Evolutionary conservation across 2,888 invertebrate species (phyloP).

Genomic region (Sinodicranocentrus sp.): DNA sequence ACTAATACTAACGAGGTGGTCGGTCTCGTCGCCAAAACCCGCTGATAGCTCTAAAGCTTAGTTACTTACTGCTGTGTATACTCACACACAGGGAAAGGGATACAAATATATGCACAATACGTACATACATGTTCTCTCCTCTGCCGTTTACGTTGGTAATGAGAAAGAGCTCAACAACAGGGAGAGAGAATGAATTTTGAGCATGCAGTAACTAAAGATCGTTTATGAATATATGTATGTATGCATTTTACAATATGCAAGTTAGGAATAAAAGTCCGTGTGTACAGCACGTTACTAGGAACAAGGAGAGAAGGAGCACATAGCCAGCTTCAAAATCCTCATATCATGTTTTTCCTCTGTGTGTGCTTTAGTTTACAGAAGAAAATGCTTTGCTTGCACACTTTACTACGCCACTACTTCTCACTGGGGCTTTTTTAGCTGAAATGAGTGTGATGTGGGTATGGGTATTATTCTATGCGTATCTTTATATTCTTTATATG

Average conservation of each 20-base stretch:
- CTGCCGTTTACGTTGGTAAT: constrained; percentile 46
- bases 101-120: constrained; percentile 32
- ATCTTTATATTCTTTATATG: background rate
- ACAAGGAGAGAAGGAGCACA: constrained; percentile 7
- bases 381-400: constrained; percentile 33
- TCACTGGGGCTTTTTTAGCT: constrained; percentile 6
- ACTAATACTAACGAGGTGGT: constrained; percentile 76
- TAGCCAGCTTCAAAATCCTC: constrained; percentile 43
- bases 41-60: constrained; percentile 69
- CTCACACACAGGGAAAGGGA: constrained; percentile 42
- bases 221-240: constrained; percentile 5
- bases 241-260: background rate
- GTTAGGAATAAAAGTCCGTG: background rate
- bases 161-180: constrained; percentile 34
- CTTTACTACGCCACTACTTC: constrained; percentile 8
- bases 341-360: constrained; percentile 44
- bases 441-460: constrained; percentile 31
- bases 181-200: background rate
- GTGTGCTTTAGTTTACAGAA: constrained; percentile 35
- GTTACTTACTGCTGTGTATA: constrained; percentile 43
- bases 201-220: constrained; percentile 30
- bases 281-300: background rate
- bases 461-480: constrained; percentile 1
- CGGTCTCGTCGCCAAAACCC: constrained; percentile 70
- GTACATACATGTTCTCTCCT: constrained; percentile 6